Conservation (phyloP, 2,888 invertebrate species). For the Geotrupes spiniger region DNA sequence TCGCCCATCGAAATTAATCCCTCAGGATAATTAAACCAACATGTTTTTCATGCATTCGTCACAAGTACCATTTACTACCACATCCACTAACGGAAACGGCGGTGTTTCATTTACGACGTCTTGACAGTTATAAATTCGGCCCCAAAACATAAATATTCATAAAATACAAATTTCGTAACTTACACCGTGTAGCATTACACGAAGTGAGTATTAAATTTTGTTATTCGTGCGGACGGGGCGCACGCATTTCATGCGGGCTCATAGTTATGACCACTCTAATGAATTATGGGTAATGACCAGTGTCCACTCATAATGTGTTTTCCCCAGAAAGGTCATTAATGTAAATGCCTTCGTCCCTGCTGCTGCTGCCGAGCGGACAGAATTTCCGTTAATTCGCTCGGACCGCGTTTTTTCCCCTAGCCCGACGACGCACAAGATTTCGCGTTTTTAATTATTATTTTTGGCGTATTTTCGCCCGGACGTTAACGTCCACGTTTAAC, state of each 20-base stretch:
- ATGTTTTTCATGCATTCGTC: constrained; percentile 1
- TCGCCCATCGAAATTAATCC: no score
- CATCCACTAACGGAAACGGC: no score
- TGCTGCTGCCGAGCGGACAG: constrained; percentile 6
- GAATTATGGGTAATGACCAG: constrained; percentile 27
- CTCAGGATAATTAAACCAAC: no score
- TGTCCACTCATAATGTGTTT: constrained; percentile 25
- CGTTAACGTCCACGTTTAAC: no score
- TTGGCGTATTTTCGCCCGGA: no score
- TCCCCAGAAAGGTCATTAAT: constrained; percentile 25
- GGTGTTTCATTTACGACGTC: background rate
- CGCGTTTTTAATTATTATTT: no score
- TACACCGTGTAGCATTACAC: constrained; percentile 2
- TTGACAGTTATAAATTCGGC: constrained; percentile 1
- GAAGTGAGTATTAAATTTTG: constrained; percentile 1
- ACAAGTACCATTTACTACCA: no score
- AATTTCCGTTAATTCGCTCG: constrained; percentile 7
- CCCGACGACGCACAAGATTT: no score
- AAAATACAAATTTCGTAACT: constrained; percentile 3
- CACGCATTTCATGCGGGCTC: constrained; percentile 10
- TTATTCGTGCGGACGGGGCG: constrained; percentile 8
- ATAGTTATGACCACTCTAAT: constrained; percentile 15
- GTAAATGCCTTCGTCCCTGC: constrained; percentile 18
- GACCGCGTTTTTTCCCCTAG: background rate
- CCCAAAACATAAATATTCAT: constrained; percentile 3